Percentiles rank a stretch among this genome's conserved stretches.
Evolutionary conservation across 2,113 vertebrate genomes (phyloP).

Genomic region (cat (Felis catus)): F.catus_Fca126_mat1.0 CM031420.1:83131001-83131500

Average conservation of each 20-base stretch:
- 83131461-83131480: neutral
- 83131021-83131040: neutral
- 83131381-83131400: neutral
- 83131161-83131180: conserved; percentile 77
- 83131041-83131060: conserved; percentile 67
- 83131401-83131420: neutral
- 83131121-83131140: conserved; percentile 76
- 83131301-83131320: conserved; percentile 91
- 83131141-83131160: conserved; percentile 76
- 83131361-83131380: neutral
- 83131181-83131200: conserved; percentile 68
- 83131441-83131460: neutral
- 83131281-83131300: conserved; percentile 96
- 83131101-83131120: conserved; percentile 71
- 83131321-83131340: conserved; percentile 79
- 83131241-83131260: conserved; percentile 72
- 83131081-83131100: conserved; percentile 29
- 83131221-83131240: conserved; percentile 38
- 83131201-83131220: conserved; percentile 57
- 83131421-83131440: neutral
- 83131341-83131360: conserved; percentile 62
- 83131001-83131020: conserved; percentile 81
- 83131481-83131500: neutral
- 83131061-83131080: conserved; percentile 29
- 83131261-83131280: conserved; percentile 84